Evolutionary conservation across 1,140 invertebrate species (phyloP).

Genomic region (Achatina immaculata): DNA sequence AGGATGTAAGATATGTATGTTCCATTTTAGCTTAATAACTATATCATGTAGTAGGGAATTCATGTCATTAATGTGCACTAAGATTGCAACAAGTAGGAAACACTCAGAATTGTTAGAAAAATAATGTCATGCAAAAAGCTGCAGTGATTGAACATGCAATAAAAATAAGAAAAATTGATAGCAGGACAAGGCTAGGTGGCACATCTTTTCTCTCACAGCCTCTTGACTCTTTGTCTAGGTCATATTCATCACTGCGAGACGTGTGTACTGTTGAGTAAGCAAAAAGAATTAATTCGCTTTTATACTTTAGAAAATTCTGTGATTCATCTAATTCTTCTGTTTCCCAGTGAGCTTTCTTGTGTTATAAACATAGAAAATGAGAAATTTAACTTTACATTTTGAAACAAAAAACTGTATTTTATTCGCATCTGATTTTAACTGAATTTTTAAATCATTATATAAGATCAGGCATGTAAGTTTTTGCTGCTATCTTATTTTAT

Average conservation of each 20-base stretch:
- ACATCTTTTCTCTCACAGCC: background rate
- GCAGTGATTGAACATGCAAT: slow-evolving; percentile 11
- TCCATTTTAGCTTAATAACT: too few species aligned
- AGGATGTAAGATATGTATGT: too few species aligned
- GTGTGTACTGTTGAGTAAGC: background rate
- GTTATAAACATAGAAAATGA: background rate
- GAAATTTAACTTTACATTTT: background rate
- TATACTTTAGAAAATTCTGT: background rate
- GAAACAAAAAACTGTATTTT: background rate
- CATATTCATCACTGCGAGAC: slow-evolving; percentile 2
- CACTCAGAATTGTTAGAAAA: slow-evolving; percentile 3
- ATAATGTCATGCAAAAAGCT: slow-evolving; percentile 6
- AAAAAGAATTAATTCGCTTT: background rate
- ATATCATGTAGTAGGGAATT: too few species aligned
- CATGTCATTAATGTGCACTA: too few species aligned
- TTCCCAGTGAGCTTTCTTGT: background rate
- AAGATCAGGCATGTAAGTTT: too few species aligned
- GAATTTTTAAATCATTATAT: background rate
- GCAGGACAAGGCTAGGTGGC: slow-evolving; percentile 16
- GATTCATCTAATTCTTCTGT: background rate
- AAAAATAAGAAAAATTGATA: background rate
- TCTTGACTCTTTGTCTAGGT: slow-evolving; percentile 20
- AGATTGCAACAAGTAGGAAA: background rate
- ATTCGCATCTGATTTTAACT: background rate
- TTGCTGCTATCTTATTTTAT: too few species aligned